phyloP scores from a whole-genome alignment of 2,113 vertebrate genomes.

The Seriola rivoliana region DNA sequence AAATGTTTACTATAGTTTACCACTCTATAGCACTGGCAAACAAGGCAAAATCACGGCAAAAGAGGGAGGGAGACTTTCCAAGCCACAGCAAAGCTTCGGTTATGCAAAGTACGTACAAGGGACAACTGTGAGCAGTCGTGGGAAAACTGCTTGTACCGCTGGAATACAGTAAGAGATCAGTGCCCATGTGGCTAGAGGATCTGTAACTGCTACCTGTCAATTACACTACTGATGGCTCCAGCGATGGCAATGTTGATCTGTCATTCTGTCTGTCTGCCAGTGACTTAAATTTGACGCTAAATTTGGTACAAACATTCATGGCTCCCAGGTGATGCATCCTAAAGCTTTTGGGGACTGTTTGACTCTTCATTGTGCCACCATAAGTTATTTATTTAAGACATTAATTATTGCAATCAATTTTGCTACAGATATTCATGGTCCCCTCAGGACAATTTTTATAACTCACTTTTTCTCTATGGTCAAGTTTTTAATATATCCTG shows the following conservation, averaged over 20 bases:
- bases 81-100: conserved; percentile 70
- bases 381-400: no score
- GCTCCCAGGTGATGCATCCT: neutral
- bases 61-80: conserved; percentile 65
- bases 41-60: conserved; percentile 67
- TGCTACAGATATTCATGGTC: neutral
- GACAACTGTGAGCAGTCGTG: conserved; percentile 67
- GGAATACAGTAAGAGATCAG: conserved; percentile 52
- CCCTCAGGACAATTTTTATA: no score
- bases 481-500: neutral
- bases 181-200: conserved; percentile 14
- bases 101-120: conserved; percentile 70
- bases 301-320: neutral
- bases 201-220: conserved; percentile 11
- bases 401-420: neutral
- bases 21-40: conserved; percentile 75
- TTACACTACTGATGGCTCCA: neutral
- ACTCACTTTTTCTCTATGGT: neutral
- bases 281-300: neutral
- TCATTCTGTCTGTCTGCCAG: neutral
- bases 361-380: no score
- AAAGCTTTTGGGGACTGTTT: neutral
- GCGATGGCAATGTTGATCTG: neutral
- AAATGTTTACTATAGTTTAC: conserved; percentile 85
- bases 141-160: conserved; percentile 69